Conservation (phyloP, 2,797 vertebrate species). For the Leucoraja ocellata region DNA sequence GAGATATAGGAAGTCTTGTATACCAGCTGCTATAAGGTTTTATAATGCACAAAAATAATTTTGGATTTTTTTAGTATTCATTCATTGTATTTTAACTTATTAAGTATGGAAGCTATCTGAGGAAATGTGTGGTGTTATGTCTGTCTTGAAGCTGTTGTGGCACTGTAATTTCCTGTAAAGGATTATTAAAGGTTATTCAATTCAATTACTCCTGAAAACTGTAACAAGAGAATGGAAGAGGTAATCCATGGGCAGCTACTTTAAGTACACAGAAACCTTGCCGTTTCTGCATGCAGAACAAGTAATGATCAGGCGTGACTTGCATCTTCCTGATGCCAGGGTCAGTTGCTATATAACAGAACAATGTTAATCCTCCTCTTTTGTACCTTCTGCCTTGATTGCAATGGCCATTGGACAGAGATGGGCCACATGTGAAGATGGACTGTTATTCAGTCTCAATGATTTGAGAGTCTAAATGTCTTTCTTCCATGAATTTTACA, state of each 20-base stretch:
- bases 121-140: too few species aligned
- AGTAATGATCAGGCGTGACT: not conserved
- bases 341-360: not conserved
- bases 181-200: too few species aligned
- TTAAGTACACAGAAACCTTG: not conserved
- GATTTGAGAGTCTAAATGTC: not conserved
- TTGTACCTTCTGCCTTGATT: not conserved
- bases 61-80: too few species aligned
- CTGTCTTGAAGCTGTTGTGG: too few species aligned
- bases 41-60: too few species aligned
- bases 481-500: not conserved
- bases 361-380: not conserved
- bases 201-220: not conserved
- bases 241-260: not conserved
- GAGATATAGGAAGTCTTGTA: too few species aligned
- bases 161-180: too few species aligned
- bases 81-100: too few species aligned
- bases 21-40: too few species aligned
- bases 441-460: too few species aligned
- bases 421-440: not conserved
- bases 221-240: not conserved
- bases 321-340: not conserved
- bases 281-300: not conserved
- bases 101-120: too few species aligned
- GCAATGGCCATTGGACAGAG: not conserved